A percentile compares a stretch with the other conserved stretches of the same genome.
phyloP scores from a whole-genome alignment of 2,888 invertebrate genomes.

The Drosophila antonietae region DNA sequence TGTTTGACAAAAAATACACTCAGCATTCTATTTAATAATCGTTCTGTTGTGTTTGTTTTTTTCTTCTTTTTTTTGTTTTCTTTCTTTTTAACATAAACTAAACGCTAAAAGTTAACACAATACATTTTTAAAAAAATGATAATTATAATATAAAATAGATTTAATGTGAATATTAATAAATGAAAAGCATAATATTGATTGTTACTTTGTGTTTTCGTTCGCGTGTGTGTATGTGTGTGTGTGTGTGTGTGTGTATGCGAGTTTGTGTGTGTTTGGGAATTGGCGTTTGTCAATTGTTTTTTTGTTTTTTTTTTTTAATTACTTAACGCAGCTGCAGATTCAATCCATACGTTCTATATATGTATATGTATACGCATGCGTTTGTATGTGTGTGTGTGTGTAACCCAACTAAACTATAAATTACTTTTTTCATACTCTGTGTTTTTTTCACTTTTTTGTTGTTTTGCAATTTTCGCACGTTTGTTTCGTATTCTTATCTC shows the following conservation, averaged over 20 bases:
- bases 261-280: slow-evolving; percentile 21
- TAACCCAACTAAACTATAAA: slow-evolving; percentile 46
- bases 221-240: slow-evolving; percentile 1
- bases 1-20: slow-evolving; percentile 77
- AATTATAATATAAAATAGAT: slow-evolving; percentile 56
- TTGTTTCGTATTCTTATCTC: slow-evolving; percentile 1
- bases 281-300: slow-evolving; percentile 33
- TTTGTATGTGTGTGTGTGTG: slow-evolving; percentile 24
- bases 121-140: slow-evolving; percentile 61
- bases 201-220: slow-evolving; percentile 18
- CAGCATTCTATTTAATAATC: slow-evolving; percentile 46
- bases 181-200: slow-evolving; percentile 53
- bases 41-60: slow-evolving; percentile 31
- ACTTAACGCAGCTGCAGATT: slow-evolving; percentile 54
- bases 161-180: slow-evolving; percentile 55
- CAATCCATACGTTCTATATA: slow-evolving; percentile 34
- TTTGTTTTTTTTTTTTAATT: slow-evolving; percentile 28
- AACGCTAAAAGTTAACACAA: slow-evolving; percentile 63
- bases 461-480: slow-evolving; percentile 9
- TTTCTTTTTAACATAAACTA: slow-evolving; percentile 54
- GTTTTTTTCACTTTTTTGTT: slow-evolving; percentile 8
- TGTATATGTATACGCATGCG: slow-evolving; percentile 6
- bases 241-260: slow-evolving; percentile 11
- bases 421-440: slow-evolving; percentile 30
- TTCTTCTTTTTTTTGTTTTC: slow-evolving; percentile 1